Percentiles rank a stretch among this genome's conserved stretches.
These are phyloP conservation scores for Ibidorhyncha struthersii DNA, from an alignment of 2,113 vertebrate genomes.

Conservation along the genomic window DNA sequence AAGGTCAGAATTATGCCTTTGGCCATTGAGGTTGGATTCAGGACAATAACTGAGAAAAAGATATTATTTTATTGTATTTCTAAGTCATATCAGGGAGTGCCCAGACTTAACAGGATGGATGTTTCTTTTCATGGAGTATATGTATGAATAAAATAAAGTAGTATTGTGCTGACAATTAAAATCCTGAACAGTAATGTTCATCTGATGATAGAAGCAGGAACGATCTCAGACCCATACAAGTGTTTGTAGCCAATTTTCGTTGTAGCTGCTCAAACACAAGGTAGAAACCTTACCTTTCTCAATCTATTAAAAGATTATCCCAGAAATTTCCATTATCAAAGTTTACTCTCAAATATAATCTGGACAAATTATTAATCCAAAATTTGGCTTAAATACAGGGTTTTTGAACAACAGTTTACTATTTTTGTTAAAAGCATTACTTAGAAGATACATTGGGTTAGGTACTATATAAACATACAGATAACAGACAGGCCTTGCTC, in stretches of 20 bases:
- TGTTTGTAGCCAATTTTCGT: background rate
- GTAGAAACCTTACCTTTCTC: background rate
- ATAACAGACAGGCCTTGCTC: background rate
- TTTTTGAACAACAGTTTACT: background rate
- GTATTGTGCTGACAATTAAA: background rate
- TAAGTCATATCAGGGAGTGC: background rate
- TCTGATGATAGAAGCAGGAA: background rate
- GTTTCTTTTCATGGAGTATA: background rate
- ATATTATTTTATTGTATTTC: background rate
- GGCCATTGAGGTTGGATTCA: background rate
- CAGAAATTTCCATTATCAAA: background rate
- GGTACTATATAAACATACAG: background rate
- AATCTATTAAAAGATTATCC: background rate
- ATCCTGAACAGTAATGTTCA: background rate
- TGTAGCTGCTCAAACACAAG: background rate
- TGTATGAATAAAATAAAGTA: background rate
- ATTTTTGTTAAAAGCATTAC: background rate
- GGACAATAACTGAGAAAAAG: background rate
- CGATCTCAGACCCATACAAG: rapidly evolving
- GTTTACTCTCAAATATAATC: background rate
- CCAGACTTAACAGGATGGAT: background rate
- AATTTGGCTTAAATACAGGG: background rate
- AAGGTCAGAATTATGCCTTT: background rate
- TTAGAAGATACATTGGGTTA: background rate
- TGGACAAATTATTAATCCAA: background rate